Evolutionary conservation across 2,888 invertebrate species (phyloP).

Genomic region (Lagria hirta): DNA sequence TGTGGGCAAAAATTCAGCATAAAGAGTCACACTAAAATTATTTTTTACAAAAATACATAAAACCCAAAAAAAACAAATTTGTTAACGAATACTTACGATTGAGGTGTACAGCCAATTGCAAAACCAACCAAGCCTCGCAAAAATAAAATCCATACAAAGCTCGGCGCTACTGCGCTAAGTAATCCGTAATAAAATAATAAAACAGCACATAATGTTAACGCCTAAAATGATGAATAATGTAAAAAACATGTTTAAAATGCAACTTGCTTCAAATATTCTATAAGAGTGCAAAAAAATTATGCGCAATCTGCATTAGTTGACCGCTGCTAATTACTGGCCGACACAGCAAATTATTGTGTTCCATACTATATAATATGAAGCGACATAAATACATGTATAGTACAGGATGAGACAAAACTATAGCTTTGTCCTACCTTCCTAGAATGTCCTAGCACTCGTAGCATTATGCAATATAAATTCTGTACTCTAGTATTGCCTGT

Average conservation of each 20-base stretch:
- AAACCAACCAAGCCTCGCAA: constrained; percentile 92
- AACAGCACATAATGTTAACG: constrained; percentile 87
- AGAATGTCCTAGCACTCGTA: too few species aligned
- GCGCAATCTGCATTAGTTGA: too few species aligned
- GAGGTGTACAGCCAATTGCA: constrained; percentile 95
- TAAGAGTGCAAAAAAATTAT: too few species aligned
- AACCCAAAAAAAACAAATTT: constrained; percentile 12
- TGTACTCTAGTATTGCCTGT: too few species aligned
- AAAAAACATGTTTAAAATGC: constrained; percentile 1
- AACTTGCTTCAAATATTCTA: too few species aligned
- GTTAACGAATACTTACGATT: constrained; percentile 77
- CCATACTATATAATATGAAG: too few species aligned
- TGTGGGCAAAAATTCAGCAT: constrained; percentile 93
- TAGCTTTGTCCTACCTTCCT: too few species aligned
- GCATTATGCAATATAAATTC: too few species aligned
- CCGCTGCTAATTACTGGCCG: too few species aligned
- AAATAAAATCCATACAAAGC: constrained; percentile 86
- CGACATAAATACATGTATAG: too few species aligned
- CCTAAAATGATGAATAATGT: constrained; percentile 57
- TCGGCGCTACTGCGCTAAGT: constrained; percentile 86
- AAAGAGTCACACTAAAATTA: constrained; percentile 80
- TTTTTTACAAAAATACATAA: constrained; percentile 29
- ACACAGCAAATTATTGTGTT: too few species aligned
- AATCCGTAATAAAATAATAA: constrained; percentile 89
- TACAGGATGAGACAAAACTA: too few species aligned